These are phyloP conservation scores for Bicyclus anynana DNA, from an alignment of 1,140 invertebrate genomes.

Conservation along the genomic window DNA sequence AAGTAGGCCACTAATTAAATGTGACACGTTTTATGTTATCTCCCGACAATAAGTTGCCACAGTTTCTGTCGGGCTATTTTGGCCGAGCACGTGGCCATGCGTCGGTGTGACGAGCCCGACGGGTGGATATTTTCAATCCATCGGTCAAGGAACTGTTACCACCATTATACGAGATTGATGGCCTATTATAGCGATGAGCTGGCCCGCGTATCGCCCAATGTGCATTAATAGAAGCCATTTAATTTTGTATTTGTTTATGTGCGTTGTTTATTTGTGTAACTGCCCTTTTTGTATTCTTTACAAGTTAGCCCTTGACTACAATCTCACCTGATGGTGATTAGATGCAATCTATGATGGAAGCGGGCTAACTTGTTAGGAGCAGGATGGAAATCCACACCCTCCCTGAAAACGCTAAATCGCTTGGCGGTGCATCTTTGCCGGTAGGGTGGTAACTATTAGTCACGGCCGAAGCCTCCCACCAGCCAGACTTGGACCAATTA, in stretches of 20 bases:
- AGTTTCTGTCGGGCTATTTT: constrained; percentile 32
- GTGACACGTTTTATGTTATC: constrained; percentile 1
- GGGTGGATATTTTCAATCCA: constrained; percentile 53
- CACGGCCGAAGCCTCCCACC: too few relatives aligned
- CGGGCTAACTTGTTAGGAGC: too few relatives aligned
- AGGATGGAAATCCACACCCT: too few relatives aligned
- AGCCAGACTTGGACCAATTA: too few relatives aligned
- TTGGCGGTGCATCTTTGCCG: too few relatives aligned
- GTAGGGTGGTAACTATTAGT: too few relatives aligned
- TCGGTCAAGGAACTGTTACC: constrained; percentile 61
- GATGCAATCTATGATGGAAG: too few relatives aligned
- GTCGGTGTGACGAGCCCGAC: constrained; percentile 11
- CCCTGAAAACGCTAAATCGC: too few relatives aligned
- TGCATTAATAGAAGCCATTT: constrained; percentile 38
- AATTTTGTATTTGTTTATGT: constrained; percentile 4
- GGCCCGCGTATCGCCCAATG: constrained; percentile 32
- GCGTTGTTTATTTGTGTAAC: not conserved
- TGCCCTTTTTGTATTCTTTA: too few relatives aligned
- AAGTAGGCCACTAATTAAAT: not conserved
- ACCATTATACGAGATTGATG: constrained; percentile 65
- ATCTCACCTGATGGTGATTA: too few relatives aligned
- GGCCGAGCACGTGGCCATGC: constrained; percentile 31
- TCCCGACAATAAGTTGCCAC: constrained; percentile 6
- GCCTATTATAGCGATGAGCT: constrained; percentile 53
- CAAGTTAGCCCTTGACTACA: too few relatives aligned